These are phyloP conservation scores for Andrena cerasifolii DNA, from an alignment of 1,140 invertebrate species.

Conservation along the genomic window DNA sequence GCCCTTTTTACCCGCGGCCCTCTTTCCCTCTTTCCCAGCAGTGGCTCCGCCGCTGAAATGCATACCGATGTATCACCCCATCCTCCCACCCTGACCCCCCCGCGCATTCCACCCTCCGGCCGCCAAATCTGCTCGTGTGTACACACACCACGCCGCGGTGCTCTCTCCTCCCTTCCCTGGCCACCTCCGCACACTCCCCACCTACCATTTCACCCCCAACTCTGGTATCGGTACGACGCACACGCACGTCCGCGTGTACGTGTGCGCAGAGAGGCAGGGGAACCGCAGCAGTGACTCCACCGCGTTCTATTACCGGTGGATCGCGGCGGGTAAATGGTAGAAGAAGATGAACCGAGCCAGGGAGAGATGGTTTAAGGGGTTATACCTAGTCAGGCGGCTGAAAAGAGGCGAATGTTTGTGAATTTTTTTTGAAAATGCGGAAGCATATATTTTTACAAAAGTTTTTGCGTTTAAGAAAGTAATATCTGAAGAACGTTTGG, in stretches of 20 bases:
- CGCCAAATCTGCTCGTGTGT: conserved; percentile 33
- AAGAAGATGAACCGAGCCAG: conserved; percentile 12
- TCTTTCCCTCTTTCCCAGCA: conserved; percentile 50
- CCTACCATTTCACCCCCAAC: conserved; percentile 28
- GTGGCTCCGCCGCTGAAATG: conserved; percentile 71
- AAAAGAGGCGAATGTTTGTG: no score
- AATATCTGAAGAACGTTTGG: no score
- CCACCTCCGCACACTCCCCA: background rate
- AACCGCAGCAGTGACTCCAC: conserved; percentile 57
- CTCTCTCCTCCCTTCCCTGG: conserved; percentile 26
- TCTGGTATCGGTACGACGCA: conserved; percentile 41
- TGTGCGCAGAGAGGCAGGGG: no score
- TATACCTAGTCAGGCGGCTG: no score
- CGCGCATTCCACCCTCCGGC: conserved; percentile 32
- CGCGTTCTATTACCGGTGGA: conserved; percentile 63
- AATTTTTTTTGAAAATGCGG: no score
- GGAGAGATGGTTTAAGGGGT: conserved; percentile 39
- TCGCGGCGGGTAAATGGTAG: conserved; percentile 51
- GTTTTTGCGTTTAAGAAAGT: no score
- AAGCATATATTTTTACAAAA: no score
- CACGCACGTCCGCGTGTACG: conserved; percentile 25
- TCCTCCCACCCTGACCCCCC: conserved; percentile 34
- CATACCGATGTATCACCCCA: conserved; percentile 76
- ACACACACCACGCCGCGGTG: conserved; percentile 17
- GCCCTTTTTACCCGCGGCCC: conserved; percentile 46